Evolutionary conservation across 2,888 invertebrate species (phyloP), one percentile per base, ranked within the genome.

Genomic region (Clusia tigrina): DNA sequence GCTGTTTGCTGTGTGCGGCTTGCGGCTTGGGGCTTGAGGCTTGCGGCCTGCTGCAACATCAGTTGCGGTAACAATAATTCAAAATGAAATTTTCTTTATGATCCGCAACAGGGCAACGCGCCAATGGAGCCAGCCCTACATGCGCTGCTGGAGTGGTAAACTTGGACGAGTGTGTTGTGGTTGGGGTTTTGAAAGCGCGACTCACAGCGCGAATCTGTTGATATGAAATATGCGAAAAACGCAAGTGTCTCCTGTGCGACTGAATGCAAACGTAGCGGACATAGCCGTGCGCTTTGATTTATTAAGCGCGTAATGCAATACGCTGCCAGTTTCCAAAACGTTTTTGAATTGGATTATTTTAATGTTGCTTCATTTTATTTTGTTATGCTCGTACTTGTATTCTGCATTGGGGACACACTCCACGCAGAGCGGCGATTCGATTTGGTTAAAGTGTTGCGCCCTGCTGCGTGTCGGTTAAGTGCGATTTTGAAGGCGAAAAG

Each of bases 1-100:
- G n/a, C n/a, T n/a, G n/a, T n/a, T n/a, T n/a, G n/a, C n/a, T n/a
- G n/a, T n/a, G n/a, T n/a, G n/a, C n/a, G n/a, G n/a, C n/a, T n/a
- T n/a, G n/a, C n/a, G n/a, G n/a, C n/a, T n/a, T n/a, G n/a, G n/a
- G n/a, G n/a, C n/a, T n/a, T n/a, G 12, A 6, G 12, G 20, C 18
- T 18, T 22, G 20, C 48, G 5, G 48, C 48, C 6, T 20, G 51
- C 58, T 58, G 32, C 57, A 54, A 53, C 67, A 67, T 56, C 70
- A 64, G 18, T 67, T 71, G 38, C 58, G 67, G 68, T 67, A 75
- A 78, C 78, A 81, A 83, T 81, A 83, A 82, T 80, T 83, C 81
- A 81, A 81, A 82, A 80, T 78, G 79, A 81, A 83, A 83, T 83
- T 83, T 81, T 78, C 78, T 82, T 82, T 82, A 82, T 83, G 81